Evolutionary conservation across 2,888 invertebrate species (phyloP).

Genomic region (Cryptus viduatorius): DNA sequence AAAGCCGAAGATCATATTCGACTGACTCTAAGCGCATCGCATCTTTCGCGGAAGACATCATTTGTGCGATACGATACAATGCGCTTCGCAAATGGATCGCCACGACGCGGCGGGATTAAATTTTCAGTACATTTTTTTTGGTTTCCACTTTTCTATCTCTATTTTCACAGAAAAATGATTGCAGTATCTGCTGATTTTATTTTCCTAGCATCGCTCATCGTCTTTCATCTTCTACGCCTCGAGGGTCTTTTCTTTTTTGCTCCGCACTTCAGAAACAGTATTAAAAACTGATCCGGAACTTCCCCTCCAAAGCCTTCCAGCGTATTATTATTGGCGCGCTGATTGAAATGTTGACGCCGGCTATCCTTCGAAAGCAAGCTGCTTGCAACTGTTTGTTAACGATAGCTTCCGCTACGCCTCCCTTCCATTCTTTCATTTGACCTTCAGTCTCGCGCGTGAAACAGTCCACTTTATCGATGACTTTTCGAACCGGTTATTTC

Average conservation of each 20-base stretch:
- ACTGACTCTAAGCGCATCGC: neutral
- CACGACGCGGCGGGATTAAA: too few species aligned
- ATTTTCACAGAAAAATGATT: too few species aligned
- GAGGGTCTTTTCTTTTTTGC: too few species aligned
- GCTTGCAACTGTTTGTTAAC: neutral
- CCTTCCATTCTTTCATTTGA: slow-evolving; percentile 1
- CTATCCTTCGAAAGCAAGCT: neutral
- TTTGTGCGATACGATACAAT: too few species aligned
- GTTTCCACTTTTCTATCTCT: too few species aligned
- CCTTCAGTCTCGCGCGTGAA: neutral
- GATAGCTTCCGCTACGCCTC: neutral
- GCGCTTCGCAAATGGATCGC: too few species aligned
- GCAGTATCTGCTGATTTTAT: too few species aligned
- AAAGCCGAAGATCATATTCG: neutral
- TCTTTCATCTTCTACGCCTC: too few species aligned
- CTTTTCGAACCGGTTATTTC: neutral
- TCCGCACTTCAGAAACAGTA: too few species aligned
- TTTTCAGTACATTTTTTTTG: too few species aligned
- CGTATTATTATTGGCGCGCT: slow-evolving; percentile 9
- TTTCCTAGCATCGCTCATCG: too few species aligned
- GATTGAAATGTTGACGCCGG: neutral
- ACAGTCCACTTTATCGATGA: neutral
- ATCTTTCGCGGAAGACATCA: neutral
- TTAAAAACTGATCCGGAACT: neutral
- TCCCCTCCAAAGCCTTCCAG: neutral